These are phyloP conservation scores for Lasioglossum zephyrum DNA, from an alignment of 2,888 invertebrate genomes.

Conservation along the genomic window DNA sequence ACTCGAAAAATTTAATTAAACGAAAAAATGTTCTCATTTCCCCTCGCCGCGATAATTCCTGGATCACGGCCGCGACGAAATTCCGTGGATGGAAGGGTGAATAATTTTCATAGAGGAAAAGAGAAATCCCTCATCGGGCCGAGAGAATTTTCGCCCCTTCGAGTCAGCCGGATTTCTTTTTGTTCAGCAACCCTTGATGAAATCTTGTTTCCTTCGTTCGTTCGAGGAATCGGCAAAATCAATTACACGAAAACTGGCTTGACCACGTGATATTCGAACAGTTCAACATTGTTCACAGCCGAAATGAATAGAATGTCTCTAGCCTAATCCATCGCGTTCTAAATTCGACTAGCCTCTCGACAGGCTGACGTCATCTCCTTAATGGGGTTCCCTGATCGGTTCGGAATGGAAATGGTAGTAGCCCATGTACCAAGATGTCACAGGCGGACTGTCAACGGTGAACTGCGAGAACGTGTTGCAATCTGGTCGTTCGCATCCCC, in stretches of 20 bases:
- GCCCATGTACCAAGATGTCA: conserved; percentile 23
- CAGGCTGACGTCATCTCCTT: not conserved
- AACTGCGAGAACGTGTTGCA: conserved; percentile 15
- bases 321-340: not conserved
- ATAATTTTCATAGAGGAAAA: conserved; percentile 40
- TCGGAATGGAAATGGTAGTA: conserved; percentile 28
- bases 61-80: not conserved
- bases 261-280: no score
- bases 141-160: conserved; percentile 11
- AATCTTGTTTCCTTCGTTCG: conserved; percentile 19
- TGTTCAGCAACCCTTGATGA: conserved; percentile 9
- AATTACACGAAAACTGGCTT: no score
- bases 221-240: not conserved
- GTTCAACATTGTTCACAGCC: no score
- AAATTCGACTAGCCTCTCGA: not conserved
- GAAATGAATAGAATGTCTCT: not conserved
- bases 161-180: conserved; percentile 3
- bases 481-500: conserved; percentile 25
- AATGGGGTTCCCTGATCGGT: conserved; percentile 16
- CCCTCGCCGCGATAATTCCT: conserved; percentile 7
- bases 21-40: conserved; percentile 31
- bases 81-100: conserved; percentile 17
- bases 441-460: conserved; percentile 19
- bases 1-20: conserved; percentile 42
- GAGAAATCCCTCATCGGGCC: conserved; percentile 23